Evolutionary conservation across 2,113 vertebrate species (phyloP), one percentile per base, ranked within the genome.

Genomic region (Mastomys natalensis): DNA sequence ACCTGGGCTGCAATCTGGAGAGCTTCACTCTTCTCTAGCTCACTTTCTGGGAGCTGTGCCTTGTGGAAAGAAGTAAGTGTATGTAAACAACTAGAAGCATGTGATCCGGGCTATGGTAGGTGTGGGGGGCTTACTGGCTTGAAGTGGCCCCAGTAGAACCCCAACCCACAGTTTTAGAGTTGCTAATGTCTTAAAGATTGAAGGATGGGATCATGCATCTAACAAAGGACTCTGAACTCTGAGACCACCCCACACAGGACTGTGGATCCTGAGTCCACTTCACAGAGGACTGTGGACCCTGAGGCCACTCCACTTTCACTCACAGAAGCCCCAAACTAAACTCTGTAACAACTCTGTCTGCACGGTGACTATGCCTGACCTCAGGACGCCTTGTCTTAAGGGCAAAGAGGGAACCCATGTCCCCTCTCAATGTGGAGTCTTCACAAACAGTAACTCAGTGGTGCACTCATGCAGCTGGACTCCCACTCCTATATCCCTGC

Each of bases 1-100:
- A 0, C 21, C 37, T 43, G 37, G 37, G 45, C 40, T 87, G 19
- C 80, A 90, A 72, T 87, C 73, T 58, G 19, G 45, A 62, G n/a
- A 87, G 48, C 37, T 74, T 17, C 22, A 24, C 86, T 45, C 48
- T 82, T 73, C 48, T 78, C 66, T 21, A 89, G 53, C 17, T 64
- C 21, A n/a, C 77, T 97, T 92, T 70, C 19, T 13, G 87, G 73
- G 92, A 87, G 80, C 2, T 34, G 5, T 40, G 37, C 1, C 81
- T 62, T 64, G 34, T 90, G 51, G 76, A 90, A 91, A 95, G 77
- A 89, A 51, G 29, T 19, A 89, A 51, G 29, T 19, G 31, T 0
- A 1, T 40, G 8, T 76, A 58, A 92, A 86, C 37, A 90, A 86
- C 51, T 13, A 96, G 68, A 94, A 96, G 16, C 48, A 73, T 60